A percentile compares a stretch with the other conserved stretches of the same genome.
phyloP scores from a whole-genome alignment of 2,888 invertebrate species.

The Eulithis testata region DNA sequence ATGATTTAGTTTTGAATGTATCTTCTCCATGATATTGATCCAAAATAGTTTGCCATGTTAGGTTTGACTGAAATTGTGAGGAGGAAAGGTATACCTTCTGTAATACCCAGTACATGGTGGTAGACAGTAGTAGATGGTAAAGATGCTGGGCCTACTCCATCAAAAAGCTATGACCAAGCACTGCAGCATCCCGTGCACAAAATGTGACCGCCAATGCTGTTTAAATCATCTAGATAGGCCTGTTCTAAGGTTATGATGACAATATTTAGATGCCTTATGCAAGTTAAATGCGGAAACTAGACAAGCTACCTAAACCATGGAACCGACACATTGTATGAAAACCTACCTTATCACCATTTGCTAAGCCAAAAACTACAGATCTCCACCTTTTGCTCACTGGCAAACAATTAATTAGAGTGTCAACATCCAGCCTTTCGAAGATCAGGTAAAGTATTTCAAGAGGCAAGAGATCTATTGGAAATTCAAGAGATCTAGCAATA shows the following conservation, averaged over 20 bases:
- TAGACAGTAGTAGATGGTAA: too few relatives aligned
- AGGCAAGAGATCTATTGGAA: constrained; percentile 18
- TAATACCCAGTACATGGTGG: too few relatives aligned
- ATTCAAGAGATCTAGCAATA: not conserved
- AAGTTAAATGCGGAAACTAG: too few relatives aligned
- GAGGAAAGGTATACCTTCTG: not conserved
- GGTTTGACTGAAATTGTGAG: constrained; percentile 16
- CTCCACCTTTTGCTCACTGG: constrained; percentile 22
- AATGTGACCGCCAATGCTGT: too few relatives aligned
- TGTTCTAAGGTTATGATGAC: too few relatives aligned
- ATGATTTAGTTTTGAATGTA: constrained; percentile 9
- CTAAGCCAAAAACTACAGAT: constrained; percentile 5
- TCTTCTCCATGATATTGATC: constrained; percentile 6
- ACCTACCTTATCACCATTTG: constrained; percentile 16
- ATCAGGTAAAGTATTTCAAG: constrained; percentile 22
- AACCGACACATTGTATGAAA: not conserved
- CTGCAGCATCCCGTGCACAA: too few relatives aligned
- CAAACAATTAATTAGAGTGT: constrained; percentile 11
- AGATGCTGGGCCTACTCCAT: too few relatives aligned
- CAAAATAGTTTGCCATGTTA: constrained; percentile 7
- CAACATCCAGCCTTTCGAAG: constrained; percentile 14
- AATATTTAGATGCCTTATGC: too few relatives aligned
- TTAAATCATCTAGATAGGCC: too few relatives aligned
- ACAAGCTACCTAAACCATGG: too few relatives aligned
- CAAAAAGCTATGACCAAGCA: too few relatives aligned